Conservation (phyloP, 2,113 vertebrate genomes). For the Myrmecobius fasciatus region DNA sequence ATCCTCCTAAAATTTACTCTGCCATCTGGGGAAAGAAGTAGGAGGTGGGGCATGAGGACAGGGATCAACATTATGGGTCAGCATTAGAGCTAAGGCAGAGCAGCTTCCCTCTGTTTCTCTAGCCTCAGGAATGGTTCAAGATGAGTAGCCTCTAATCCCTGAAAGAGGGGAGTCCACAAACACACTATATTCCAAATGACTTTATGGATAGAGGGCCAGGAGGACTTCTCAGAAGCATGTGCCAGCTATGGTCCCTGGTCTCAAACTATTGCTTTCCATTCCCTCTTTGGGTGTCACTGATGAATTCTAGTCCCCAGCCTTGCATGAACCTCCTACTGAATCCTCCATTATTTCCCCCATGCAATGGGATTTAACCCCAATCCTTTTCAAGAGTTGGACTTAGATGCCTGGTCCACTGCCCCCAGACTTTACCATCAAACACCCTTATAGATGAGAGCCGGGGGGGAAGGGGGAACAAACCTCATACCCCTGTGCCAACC, state of each 20-base stretch:
- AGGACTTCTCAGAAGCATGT: neutral
- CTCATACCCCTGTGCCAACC: neutral
- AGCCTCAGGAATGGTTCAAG: neutral
- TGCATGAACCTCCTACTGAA: neutral
- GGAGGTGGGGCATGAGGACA: neutral
- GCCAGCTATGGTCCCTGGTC: neutral
- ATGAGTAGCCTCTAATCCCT: neutral
- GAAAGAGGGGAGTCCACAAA: neutral
- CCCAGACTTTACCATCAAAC: neutral
- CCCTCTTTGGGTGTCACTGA: neutral
- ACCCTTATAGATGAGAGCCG: neutral
- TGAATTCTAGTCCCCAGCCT: neutral
- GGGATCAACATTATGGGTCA: no score
- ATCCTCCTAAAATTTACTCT: conserved; percentile 48
- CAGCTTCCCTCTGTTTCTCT: neutral
- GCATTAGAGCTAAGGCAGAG: neutral
- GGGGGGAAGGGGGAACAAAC: neutral
- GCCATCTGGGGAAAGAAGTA: conserved; percentile 57
- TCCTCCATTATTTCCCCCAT: neutral
- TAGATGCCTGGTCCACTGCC: neutral
- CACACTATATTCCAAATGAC: neutral
- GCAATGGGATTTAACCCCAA: neutral
- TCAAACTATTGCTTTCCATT: neutral
- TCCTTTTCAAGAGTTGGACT: neutral
- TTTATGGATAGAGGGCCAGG: neutral